These are phyloP conservation scores for Ormyrus pomaceus DNA, from an alignment of 2,888 invertebrate species.

Conservation along the genomic window DNA sequence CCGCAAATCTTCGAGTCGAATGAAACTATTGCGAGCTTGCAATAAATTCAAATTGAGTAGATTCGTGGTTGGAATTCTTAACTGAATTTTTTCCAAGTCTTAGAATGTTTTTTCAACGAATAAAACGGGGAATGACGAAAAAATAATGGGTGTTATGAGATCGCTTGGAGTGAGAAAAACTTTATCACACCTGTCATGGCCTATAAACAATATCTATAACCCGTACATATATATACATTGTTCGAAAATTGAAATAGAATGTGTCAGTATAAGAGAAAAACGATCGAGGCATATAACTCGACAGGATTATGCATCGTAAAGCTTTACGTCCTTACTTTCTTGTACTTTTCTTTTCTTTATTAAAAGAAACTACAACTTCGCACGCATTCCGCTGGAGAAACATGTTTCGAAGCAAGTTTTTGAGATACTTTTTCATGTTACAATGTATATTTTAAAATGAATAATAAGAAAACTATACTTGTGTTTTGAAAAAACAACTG, in stretches of 20 bases:
- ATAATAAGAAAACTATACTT: slow-evolving; percentile 50
- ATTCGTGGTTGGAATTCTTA: slow-evolving; percentile 15
- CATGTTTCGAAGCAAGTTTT: slow-evolving; percentile 35
- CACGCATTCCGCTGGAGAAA: slow-evolving; percentile 41
- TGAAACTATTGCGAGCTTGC: not conserved
- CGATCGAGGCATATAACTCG: slow-evolving; percentile 21
- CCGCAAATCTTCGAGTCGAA: slow-evolving; percentile 17
- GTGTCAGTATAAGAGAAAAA: slow-evolving; percentile 25
- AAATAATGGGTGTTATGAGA: slow-evolving; percentile 6
- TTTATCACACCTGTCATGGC: slow-evolving; percentile 34
- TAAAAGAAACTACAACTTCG: slow-evolving; percentile 31
- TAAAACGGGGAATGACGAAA: slow-evolving; percentile 38
- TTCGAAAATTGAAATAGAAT: slow-evolving; percentile 39
- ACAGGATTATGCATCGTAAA: slow-evolving; percentile 32
- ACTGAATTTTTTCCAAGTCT: slow-evolving; percentile 30
- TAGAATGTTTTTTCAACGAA: slow-evolving; percentile 46
- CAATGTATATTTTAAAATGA: slow-evolving; percentile 51
- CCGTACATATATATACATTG: slow-evolving; percentile 2
- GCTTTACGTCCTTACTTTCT: slow-evolving; percentile 24
- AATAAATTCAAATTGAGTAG: not conserved
- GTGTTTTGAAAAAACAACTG: slow-evolving; percentile 43
- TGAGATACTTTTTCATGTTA: slow-evolving; percentile 50
- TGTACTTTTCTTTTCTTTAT: slow-evolving; percentile 18
- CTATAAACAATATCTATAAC: slow-evolving; percentile 26
- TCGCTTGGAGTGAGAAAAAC: slow-evolving; percentile 20